A percentile compares a stretch with the other conserved stretches of the same genome.
phyloP scores from a whole-genome alignment of 1,140 invertebrate genomes.

The Zaprionus gabonicus region DNA sequence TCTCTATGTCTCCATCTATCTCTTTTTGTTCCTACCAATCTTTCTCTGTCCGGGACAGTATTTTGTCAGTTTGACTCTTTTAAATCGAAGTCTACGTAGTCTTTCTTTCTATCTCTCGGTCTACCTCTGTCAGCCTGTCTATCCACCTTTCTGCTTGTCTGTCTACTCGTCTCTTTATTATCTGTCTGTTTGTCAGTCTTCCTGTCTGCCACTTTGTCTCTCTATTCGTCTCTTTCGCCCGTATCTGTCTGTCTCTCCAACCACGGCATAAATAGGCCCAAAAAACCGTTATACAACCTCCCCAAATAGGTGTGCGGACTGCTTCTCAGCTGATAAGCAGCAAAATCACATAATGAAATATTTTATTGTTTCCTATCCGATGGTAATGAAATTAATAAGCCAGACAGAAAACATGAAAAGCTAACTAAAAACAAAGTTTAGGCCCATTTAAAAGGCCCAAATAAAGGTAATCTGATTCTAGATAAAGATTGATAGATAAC shows the following conservation, averaged over 20 bases:
- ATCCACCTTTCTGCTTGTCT: too few species aligned
- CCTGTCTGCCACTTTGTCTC: neutral
- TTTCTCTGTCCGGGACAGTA: neutral
- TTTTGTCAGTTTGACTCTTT: too few species aligned
- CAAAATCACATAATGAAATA: neutral
- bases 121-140: neutral
- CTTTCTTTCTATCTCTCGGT: neutral
- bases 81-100: too few species aligned
- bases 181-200: neutral
- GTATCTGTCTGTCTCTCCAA: neutral
- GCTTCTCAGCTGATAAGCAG: neutral
- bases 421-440: neutral
- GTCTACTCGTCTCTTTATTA: neutral
- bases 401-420: neutral
- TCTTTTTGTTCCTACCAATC: neutral
- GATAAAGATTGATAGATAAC: neutral
- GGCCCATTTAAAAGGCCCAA: neutral
- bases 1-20: neutral
- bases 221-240: neutral
- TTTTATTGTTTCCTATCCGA: slow-evolving; percentile 1
- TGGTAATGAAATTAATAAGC: neutral
- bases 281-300: neutral
- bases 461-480: neutral
- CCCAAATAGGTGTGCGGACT: neutral
- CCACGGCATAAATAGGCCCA: neutral